Evolutionary conservation across 2,888 invertebrate species (phyloP).

Genomic region (Sphinx pinastri): DNA sequence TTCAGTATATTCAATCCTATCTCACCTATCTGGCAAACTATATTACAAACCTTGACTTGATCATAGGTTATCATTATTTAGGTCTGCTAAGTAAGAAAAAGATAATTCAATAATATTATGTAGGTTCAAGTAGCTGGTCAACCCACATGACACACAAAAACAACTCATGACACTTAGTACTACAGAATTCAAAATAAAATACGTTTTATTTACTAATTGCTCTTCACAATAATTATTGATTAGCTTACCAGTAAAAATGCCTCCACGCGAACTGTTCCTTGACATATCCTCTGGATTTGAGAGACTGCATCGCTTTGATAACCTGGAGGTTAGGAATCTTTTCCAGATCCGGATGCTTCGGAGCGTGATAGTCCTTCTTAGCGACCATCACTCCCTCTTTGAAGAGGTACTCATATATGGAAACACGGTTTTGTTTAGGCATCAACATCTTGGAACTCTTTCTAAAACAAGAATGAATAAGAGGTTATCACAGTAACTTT

Average conservation of each 20-base stretch:
- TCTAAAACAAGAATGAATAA: constrained; percentile 63
- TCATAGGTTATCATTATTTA: no score
- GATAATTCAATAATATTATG: no score
- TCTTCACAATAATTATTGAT: not conserved
- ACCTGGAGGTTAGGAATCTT: constrained; percentile 98
- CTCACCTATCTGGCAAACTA: no score
- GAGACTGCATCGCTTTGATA: constrained; percentile 98
- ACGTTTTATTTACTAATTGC: no score
- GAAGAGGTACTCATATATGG: constrained; percentile 98
- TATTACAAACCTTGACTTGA: no score
- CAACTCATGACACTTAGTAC: no score
- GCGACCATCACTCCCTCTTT: constrained; percentile 99
- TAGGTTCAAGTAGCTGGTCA: no score
- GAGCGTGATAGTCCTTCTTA: constrained; percentile 98
- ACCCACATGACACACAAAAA: no score
- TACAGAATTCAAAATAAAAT: no score
- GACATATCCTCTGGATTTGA: constrained; percentile 98
- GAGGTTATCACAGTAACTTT: constrained; percentile 49
- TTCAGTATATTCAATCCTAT: no score
- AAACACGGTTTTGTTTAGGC: constrained; percentile 98
- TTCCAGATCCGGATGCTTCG: constrained; percentile 98
- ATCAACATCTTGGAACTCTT: constrained; percentile 96
- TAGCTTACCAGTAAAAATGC: constrained; percentile 96
- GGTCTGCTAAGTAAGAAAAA: no score
- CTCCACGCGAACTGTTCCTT: constrained; percentile 99